phyloP scores from a whole-genome alignment of 2,797 vertebrate genomes.

The Sebastes kiyomatsui region DNA sequence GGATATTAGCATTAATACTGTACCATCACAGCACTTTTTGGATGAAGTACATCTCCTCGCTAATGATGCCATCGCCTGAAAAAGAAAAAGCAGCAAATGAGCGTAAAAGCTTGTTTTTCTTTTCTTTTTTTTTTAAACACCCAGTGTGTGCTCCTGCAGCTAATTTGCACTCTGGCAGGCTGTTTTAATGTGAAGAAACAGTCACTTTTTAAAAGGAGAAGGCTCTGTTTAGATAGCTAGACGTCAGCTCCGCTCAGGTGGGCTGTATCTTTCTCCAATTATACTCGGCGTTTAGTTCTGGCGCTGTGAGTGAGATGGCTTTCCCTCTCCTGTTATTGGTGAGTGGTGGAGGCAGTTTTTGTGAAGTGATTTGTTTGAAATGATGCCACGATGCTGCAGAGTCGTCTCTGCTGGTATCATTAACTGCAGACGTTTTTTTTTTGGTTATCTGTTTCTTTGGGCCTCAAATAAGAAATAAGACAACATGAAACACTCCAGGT shows the following conservation, averaged over 20 bases:
- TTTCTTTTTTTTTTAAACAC: not conserved
- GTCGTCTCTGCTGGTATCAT: not conserved
- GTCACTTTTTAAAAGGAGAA: not conserved
- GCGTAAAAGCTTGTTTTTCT: not conserved
- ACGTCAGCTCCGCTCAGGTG: not conserved
- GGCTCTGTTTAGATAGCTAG: not conserved
- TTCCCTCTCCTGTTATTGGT: not conserved
- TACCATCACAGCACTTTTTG: slow-evolving; percentile 1
- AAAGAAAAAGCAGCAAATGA: not conserved
- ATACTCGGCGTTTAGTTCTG: not conserved
- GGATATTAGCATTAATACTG: slow-evolving; percentile 1
- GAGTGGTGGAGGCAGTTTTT: not conserved
- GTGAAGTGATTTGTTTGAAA: slow-evolving; percentile 5
- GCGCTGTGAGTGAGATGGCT: not conserved
- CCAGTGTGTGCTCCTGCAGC: not conserved
- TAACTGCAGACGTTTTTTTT: not conserved
- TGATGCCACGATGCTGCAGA: not conserved
- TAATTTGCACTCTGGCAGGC: slow-evolving; percentile 2
- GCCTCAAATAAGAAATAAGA: not conserved
- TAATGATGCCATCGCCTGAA: slow-evolving; percentile 9
- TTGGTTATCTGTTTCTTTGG: not conserved
- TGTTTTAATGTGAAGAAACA: not conserved
- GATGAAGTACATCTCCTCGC: not conserved
- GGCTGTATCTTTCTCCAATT: slow-evolving; percentile 1
- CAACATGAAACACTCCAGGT: not conserved